Conservation (phyloP, 2,113 vertebrate genomes). For the Carassius gibelio region DNA sequence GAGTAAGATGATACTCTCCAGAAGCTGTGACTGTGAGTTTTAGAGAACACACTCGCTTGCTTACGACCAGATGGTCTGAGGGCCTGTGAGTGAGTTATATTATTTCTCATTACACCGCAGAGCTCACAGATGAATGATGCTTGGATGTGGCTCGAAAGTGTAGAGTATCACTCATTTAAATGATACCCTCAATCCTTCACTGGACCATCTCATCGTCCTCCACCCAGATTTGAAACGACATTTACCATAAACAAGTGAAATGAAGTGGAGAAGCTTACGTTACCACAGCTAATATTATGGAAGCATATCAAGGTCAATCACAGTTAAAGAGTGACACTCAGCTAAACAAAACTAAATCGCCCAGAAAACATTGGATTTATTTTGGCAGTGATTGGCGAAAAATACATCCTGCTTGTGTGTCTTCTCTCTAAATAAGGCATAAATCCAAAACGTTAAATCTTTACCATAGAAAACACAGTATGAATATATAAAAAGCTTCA, state of each 20-base stretch:
- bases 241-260: slow-evolving; percentile 43
- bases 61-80: slow-evolving; percentile 41
- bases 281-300: slow-evolving; percentile 21
- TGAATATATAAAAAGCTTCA: slow-evolving; percentile 7
- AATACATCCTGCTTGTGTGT: slow-evolving; percentile 7
- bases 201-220: neutral
- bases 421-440: slow-evolving; percentile 19
- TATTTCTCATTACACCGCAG: slow-evolving; percentile 37
- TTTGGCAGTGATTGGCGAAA: neutral
- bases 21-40: slow-evolving; percentile 40
- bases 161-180: slow-evolving; percentile 37
- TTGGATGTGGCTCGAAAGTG: neutral
- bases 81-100: slow-evolving; percentile 39
- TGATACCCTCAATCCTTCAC: slow-evolving; percentile 6
- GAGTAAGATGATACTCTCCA: slow-evolving; percentile 49
- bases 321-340: neutral
- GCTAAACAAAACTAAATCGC: slow-evolving; percentile 16
- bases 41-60: slow-evolving; percentile 9
- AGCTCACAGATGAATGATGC: slow-evolving; percentile 35
- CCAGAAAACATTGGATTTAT: slow-evolving; percentile 19
- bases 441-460: neutral
- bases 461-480: neutral
- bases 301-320: slow-evolving; percentile 14
- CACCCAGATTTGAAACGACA: slow-evolving; percentile 24
- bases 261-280: slow-evolving; percentile 29